Conservation (phyloP, 2,888 invertebrate species). For the Kryphioiulus occultus region DNA sequence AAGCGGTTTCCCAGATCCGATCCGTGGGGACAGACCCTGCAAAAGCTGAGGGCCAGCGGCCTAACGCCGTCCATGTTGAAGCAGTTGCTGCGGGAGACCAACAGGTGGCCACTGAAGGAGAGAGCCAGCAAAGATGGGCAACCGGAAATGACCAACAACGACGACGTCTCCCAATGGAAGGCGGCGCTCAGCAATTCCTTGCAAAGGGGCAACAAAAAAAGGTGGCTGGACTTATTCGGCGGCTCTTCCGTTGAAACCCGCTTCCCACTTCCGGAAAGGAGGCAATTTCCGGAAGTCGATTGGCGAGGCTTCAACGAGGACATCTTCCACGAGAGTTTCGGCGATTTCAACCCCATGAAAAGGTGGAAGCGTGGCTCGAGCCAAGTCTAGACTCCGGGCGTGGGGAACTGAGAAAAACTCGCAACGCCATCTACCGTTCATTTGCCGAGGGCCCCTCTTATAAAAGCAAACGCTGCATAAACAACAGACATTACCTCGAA, state of each 20-base stretch:
- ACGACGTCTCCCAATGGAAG: not conserved
- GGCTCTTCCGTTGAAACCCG: constrained; percentile 51
- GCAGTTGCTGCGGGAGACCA: not conserved
- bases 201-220: constrained; percentile 21
- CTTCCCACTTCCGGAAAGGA: constrained; percentile 54
- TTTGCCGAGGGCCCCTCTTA: not conserved
- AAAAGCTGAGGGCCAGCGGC: not conserved
- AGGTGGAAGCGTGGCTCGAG: constrained; percentile 45
- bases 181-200: not conserved
- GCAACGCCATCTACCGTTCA: not conserved
- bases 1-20: not conserved
- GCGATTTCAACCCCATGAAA: constrained; percentile 57
- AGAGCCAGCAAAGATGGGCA: not conserved
- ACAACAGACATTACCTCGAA: not conserved
- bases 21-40: not conserved
- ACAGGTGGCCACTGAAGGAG: not conserved
- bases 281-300: constrained; percentile 57
- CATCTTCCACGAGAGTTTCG: constrained; percentile 58
- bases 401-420: constrained; percentile 15
- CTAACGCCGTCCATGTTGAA: not conserved
- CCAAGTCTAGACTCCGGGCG: not conserved
- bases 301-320: constrained; percentile 57
- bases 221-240: constrained; percentile 47
- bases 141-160: not conserved
- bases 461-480: not conserved